phyloP scores from a whole-genome alignment of 2,113 vertebrate species.

The Conger conger region DNA sequence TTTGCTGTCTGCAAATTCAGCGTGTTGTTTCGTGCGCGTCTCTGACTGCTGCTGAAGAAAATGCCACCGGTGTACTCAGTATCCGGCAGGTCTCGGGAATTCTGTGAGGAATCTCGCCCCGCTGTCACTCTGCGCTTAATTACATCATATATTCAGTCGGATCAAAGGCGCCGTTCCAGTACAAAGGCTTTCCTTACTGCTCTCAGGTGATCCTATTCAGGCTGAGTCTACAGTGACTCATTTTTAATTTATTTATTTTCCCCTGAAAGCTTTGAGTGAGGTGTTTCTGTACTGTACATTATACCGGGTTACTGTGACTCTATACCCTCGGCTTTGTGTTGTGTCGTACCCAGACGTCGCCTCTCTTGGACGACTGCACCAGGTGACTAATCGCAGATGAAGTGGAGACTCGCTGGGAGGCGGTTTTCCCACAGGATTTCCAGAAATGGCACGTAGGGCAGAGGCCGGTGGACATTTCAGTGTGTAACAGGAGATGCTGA shows the following conservation, averaged over 20 bases:
- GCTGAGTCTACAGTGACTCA: neutral
- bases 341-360: neutral
- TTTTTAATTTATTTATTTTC: neutral
- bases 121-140: neutral
- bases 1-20: no score
- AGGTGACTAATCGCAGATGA: no score
- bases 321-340: neutral
- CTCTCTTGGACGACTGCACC: neutral
- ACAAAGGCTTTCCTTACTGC: neutral
- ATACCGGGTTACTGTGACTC: neutral
- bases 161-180: neutral
- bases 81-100: neutral
- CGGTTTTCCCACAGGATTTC: no score
- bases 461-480: no score
- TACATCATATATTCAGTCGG: neutral
- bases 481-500: no score
- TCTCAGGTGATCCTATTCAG: neutral
- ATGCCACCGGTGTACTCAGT: neutral
- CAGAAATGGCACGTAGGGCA: no score
- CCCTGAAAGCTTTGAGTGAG: neutral
- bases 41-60: neutral
- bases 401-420: no score
- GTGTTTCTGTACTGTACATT: neutral
- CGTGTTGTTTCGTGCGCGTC: neutral
- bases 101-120: neutral